These are phyloP conservation scores for Harpegnathos saltator DNA, from an alignment of 1,140 invertebrate genomes.

Conservation along the genomic window DNA sequence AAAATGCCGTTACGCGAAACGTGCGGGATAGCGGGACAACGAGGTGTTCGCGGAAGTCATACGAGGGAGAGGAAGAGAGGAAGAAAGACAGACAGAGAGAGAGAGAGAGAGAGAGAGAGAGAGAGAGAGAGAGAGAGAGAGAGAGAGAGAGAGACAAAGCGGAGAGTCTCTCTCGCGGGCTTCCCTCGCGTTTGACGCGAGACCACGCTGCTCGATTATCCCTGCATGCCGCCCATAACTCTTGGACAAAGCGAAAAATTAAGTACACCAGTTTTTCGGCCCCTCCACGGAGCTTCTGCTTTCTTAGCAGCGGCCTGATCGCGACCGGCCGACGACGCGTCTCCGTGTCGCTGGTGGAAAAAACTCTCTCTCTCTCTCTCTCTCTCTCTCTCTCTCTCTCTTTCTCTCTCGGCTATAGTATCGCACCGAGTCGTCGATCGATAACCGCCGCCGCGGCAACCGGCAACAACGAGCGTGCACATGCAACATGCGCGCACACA, in stretches of 20 bases:
- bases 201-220: not conserved
- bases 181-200: not conserved
- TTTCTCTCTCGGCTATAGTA: not conserved
- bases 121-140: no score
- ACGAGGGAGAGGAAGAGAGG: no score
- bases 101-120: no score
- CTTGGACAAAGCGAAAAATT: conserved; percentile 28
- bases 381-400: no score
- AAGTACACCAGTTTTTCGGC: conserved; percentile 18
- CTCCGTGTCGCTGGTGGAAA: not conserved
- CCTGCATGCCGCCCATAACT: conserved; percentile 4
- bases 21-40: conserved; percentile 7
- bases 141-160: no score
- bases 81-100: no score
- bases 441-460: conserved; percentile 8
- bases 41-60: not conserved
- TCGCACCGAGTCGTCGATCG: conserved; percentile 51
- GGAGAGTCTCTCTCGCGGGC: no score
- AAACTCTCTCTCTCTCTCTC: conserved; percentile 8
- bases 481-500: conserved; percentile 3
- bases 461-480: conserved; percentile 47
- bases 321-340: not conserved
- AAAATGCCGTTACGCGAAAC: conserved; percentile 49
- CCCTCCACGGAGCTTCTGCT: not conserved
- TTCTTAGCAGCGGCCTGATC: conserved; percentile 15